Base-by-base conservation (phyloP, 2,113 vertebrate species). In the Athene cunicularia region DNA sequence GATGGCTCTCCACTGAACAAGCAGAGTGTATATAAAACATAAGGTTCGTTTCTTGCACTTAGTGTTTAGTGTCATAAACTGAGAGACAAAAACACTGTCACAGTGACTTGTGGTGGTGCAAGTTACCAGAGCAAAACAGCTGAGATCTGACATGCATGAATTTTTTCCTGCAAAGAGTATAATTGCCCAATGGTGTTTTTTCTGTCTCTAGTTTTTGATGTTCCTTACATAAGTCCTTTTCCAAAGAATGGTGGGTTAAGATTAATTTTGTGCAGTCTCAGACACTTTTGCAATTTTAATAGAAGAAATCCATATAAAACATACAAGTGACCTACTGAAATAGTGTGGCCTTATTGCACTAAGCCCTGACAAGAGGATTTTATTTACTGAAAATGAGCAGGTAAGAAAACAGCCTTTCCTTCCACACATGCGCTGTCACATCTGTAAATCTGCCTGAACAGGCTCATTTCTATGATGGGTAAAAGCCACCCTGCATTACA, bases 381-480 rank as follows among this genome's bases (percentile, higher is more conserved):
- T 37, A 7, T 18, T 5, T 47, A 28, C 7, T 14, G 37, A 55
- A 20, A 82, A 27, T 3, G 20, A 74, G 26, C 37, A 32, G 23
- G 59, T 77, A 35, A 21, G 60, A 23, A 88, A 59, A 14, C 2
- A 23, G 22, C 26, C 2, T 47, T 43, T 49, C 8, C 2, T 23
- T 50, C 17, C 9, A 0, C 9, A 4, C 6, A 23, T 17, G 4
- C 13, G 0, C 16, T 4, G 53, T 18, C 1, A 0, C 5, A 8
- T 45, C 41, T 1, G 4, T 39, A 21, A 47, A 28, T n/a, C 23
- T 64, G 60, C 41, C 41, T 37, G 17, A 11, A 27, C 47, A 55
- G 60, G 16, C 10, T 20, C 6, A 0, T 4, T 33, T 41, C 58
- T 30, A 33, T 26, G 11, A 1, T 24, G 35, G 82, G 6, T 12